These are phyloP conservation scores for Camelus dromedarius DNA, from an alignment of 2,113 vertebrate species.

Conservation along the genomic window DNA sequence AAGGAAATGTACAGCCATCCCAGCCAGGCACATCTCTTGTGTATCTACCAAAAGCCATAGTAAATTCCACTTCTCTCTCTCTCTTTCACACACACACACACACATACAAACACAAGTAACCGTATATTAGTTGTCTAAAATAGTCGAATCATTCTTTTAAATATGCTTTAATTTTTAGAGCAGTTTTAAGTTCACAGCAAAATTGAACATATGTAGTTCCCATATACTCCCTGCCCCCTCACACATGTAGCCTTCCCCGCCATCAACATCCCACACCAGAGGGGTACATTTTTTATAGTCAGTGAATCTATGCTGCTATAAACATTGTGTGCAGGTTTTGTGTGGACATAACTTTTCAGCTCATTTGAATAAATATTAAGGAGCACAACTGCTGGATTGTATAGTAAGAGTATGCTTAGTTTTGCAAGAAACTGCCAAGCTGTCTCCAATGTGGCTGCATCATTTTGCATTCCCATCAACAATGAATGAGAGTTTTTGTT, in stretches of 20 bases:
- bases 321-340: background rate
- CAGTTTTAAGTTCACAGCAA: background rate
- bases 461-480: background rate
- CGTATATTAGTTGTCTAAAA: background rate
- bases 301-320: background rate
- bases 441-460: background rate
- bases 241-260: background rate
- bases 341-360: background rate
- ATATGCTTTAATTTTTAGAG: background rate
- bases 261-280: background rate
- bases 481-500: background rate
- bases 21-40: background rate
- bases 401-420: background rate
- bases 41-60: slow-evolving; percentile 66
- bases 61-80: slow-evolving; percentile 64
- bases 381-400: background rate
- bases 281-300: too few relatives aligned
- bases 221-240: too few relatives aligned
- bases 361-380: background rate
- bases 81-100: background rate
- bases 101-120: background rate
- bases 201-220: background rate
- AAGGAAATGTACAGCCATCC: background rate
- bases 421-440: background rate
- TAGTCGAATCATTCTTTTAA: background rate